Evolutionary conservation across 1,140 invertebrate genomes (phyloP).

Genomic region (Drosophila miranda): DNA sequence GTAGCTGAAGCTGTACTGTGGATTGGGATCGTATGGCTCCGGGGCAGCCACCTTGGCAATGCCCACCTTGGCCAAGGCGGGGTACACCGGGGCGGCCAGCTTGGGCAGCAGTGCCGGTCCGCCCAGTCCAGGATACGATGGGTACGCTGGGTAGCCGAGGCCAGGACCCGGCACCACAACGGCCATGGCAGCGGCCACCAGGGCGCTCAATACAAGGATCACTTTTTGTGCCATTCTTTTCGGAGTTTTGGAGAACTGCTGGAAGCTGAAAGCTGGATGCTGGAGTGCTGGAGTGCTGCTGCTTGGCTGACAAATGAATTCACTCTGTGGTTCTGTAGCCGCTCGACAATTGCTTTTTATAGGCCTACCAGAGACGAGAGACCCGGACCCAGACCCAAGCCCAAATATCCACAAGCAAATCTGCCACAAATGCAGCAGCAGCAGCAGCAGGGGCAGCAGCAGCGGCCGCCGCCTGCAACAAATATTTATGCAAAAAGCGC

Average conservation of each 20-base stretch:
- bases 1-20: constrained; percentile 85
- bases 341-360: constrained; percentile 80
- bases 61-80: constrained; percentile 63
- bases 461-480: constrained; percentile 60
- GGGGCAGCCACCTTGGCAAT: constrained; percentile 83
- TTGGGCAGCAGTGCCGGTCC: constrained; percentile 54
- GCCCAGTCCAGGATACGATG: constrained; percentile 48
- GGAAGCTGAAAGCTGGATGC: too few relatives aligned
- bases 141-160: constrained; percentile 49
- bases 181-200: constrained; percentile 66
- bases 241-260: constrained; percentile 3
- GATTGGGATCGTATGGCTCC: constrained; percentile 84
- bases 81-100: constrained; percentile 75
- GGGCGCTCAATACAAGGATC: constrained; percentile 66
- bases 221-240: constrained; percentile 71
- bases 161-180: constrained; percentile 72
- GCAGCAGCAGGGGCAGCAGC: constrained; percentile 33
- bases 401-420: constrained; percentile 58
- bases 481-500: constrained; percentile 78
- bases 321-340: constrained; percentile 77
- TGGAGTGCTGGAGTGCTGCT: constrained; percentile 39
- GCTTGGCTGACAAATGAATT: constrained; percentile 78
- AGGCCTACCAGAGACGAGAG: constrained; percentile 33
- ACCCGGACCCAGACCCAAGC: constrained; percentile 33
- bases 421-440: constrained; percentile 24